These are phyloP conservation scores for Hippopotamus amphibius DNA, from an alignment of 2,113 vertebrate species.

Conservation along the genomic window DNA sequence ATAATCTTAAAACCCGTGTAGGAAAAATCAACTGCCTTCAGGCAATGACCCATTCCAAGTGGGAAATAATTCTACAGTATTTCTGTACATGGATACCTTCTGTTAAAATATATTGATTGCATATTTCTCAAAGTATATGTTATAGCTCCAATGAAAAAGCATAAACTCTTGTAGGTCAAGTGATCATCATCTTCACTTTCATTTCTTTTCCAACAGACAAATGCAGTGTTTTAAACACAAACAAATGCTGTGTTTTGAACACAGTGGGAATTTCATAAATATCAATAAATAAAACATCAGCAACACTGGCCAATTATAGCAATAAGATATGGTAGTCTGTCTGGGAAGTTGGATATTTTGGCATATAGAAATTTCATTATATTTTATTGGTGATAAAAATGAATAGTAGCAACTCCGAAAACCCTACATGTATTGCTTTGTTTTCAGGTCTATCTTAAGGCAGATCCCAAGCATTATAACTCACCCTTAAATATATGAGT, in stretches of 20 bases:
- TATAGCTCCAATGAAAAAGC: background rate
- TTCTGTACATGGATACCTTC: background rate
- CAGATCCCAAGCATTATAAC: background rate
- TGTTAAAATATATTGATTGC: background rate
- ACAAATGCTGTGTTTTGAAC: background rate
- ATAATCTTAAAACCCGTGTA: background rate
- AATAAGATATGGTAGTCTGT: background rate
- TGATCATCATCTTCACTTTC: background rate
- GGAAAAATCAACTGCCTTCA: background rate
- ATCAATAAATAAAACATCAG: background rate
- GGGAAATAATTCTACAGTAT: constrained; percentile 10
- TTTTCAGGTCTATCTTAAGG: background rate
- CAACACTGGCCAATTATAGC: background rate
- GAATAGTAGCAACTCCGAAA: constrained; percentile 30
- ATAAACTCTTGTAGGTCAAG: background rate
- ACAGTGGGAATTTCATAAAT: constrained; percentile 25
- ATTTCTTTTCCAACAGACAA: constrained; percentile 34
- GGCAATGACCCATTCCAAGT: background rate
- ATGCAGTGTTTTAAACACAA: background rate
- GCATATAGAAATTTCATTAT: background rate
- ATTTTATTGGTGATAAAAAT: constrained; percentile 18
- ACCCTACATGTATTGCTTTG: background rate
- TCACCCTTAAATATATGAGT: background rate
- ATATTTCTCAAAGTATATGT: constrained; percentile 40
- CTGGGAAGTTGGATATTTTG: background rate